Conservation (phyloP, 64 coral and sea anemone species). For the Pocillopora verrucosa region DNA sequence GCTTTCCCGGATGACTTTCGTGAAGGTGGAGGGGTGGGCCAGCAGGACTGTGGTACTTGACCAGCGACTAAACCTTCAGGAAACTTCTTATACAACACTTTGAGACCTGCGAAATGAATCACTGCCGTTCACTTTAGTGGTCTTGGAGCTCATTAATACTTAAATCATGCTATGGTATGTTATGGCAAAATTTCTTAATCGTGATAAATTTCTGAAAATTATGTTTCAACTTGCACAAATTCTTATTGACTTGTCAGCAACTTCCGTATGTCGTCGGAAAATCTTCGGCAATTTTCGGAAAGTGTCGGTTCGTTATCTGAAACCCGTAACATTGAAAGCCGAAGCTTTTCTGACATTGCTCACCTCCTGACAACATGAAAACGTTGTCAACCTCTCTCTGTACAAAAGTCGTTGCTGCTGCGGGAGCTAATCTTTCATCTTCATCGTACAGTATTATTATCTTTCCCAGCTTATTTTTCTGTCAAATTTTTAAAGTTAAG, state of each 20-base stretch:
- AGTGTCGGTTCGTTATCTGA: too few species aligned
- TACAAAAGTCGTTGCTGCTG: slow-evolving; percentile 87
- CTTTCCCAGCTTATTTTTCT: slow-evolving; percentile 98
- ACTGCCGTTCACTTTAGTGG: too few species aligned
- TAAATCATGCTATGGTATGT: too few species aligned
- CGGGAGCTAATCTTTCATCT: slow-evolving; percentile 76
- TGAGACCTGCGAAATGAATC: slow-evolving; percentile 66
- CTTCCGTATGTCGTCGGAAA: too few species aligned
- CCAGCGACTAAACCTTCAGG: slow-evolving; percentile 82
- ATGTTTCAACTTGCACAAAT: too few species aligned
- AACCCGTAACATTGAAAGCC: too few species aligned
- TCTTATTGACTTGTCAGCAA: too few species aligned
- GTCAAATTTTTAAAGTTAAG: not conserved
- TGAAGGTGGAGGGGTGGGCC: slow-evolving; percentile 77
- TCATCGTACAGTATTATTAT: slow-evolving; percentile 98
- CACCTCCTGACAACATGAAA: slow-evolving; percentile 94
- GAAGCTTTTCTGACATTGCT: not conserved
- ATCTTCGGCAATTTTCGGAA: too few species aligned
- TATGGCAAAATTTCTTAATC: too few species aligned
- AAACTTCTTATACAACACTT: slow-evolving; percentile 86
- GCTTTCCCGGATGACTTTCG: slow-evolving; percentile 80
- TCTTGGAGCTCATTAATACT: too few species aligned
- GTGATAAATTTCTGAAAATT: too few species aligned
- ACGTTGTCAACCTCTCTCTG: slow-evolving; percentile 92
- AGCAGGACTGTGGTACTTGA: slow-evolving; percentile 71